Base-by-base conservation (phyloP, 1,140 invertebrate species). In the Gerris buenoi region DNA sequence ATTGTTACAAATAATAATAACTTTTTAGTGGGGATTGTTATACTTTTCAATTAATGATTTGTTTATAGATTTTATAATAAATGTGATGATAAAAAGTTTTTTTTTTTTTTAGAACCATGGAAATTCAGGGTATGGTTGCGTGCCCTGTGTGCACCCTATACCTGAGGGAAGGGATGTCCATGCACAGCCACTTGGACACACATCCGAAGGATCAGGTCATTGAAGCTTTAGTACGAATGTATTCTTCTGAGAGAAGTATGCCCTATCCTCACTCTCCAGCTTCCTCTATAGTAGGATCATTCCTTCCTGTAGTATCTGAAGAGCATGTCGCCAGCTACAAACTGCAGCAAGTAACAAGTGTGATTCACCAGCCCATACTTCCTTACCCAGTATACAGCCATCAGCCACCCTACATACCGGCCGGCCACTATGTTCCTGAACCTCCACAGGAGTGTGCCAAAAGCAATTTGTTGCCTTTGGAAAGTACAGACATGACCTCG, bases 151-250 rank as follows among this genome's bases (percentile, higher is more conserved):
- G 89, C 79, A 91, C 89, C 25, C 79, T 91, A 58, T 91, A 85
- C 75, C 79, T 91, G 62, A 84, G 88, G 69, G 87, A 87, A 77
- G 89, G 88, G 28, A 91, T 91, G 77, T 85, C 85, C 65, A 77
- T 91, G 67, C 85, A 88, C 72, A 83, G 82, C 68, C 89, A 91
- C 77, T 81, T 92, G 74, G 84, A 88, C 73, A 90, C 88, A 5
- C 89, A 91, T 80, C 88, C 89, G 25, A 91, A 91, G 75, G 88
- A 90, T 73, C 87, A 90, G 75, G 63, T 92, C 27, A 91, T 91
- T 69, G 87, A 87, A 73, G 89, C 89, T n/a, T 77, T 91, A 60
- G 83, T 86, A 28, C 79, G 82, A 71, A 72, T 80, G 72, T 74
- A 69, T 63, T 76, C 75, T 1, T 78, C 75, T 15, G 59, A 46